Conservation (phyloP, 2,797 vertebrate species). For the Gobio occitaniae region DNA sequence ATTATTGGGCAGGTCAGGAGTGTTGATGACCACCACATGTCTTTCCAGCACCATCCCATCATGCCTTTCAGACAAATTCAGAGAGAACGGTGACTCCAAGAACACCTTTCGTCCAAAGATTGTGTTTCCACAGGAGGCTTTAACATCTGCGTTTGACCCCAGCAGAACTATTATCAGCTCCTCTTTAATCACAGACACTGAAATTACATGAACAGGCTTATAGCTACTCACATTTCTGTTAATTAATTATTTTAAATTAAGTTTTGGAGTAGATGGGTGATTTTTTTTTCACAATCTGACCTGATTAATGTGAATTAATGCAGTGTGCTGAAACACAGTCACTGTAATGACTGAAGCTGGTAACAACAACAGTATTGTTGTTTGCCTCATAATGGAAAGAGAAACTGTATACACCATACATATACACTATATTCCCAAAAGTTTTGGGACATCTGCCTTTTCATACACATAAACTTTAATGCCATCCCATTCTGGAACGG, state of each 20-base stretch:
- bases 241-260: too few relatives aligned
- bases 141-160: slow-evolving; percentile 1
- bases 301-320: too few relatives aligned
- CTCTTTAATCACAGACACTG: not conserved
- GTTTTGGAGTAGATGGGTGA: too few relatives aligned
- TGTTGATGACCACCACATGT: slow-evolving; percentile 11
- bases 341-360: too few relatives aligned
- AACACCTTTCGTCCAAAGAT: not conserved
- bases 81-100: not conserved
- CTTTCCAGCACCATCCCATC: not conserved
- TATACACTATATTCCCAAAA: too few relatives aligned
- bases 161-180: not conserved
- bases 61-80: not conserved
- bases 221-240: too few relatives aligned
- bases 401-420: not conserved
- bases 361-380: not conserved
- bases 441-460: too few relatives aligned
- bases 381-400: not conserved
- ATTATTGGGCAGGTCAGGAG: not conserved
- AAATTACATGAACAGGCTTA: not conserved
- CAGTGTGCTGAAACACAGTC: too few relatives aligned
- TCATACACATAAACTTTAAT: too few relatives aligned
- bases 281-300: too few relatives aligned
- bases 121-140: not conserved
- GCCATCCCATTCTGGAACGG: too few relatives aligned